Percentiles rank a stretch among this genome's conserved stretches.
Evolutionary conservation across 1,140 invertebrate genomes (phyloP).

Genomic region (Drosophila sproati): DNA sequence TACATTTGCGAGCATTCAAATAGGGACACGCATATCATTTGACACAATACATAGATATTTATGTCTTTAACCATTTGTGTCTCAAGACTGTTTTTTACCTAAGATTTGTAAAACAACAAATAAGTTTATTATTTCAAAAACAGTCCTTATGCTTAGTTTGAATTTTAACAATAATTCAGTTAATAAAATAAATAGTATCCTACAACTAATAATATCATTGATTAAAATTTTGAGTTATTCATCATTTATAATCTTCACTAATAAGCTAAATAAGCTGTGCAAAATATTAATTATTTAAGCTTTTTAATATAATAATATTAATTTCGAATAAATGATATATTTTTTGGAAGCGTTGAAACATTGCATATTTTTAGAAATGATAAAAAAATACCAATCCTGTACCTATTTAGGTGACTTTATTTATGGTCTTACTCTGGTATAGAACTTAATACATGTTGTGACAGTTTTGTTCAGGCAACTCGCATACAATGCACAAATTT

Average conservation of each 20-base stretch:
- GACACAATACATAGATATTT: neutral
- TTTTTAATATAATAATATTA: neutral
- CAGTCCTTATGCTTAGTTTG: no score
- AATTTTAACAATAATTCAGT: no score
- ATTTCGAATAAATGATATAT: neutral
- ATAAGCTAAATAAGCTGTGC: no score
- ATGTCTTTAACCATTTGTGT: neutral
- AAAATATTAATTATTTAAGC: no score
- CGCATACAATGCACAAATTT: slow-evolving; percentile 40
- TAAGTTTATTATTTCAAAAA: no score
- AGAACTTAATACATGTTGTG: slow-evolving; percentile 32
- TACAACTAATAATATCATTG: no score
- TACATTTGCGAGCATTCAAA: neutral
- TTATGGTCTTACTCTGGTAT: neutral
- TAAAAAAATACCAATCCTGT: neutral
- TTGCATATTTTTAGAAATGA: neutral
- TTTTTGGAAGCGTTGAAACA: no score
- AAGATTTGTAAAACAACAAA: no score
- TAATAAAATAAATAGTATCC: no score
- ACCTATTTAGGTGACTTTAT: slow-evolving; percentile 23
- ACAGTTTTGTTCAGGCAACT: slow-evolving; percentile 39
- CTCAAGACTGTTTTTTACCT: no score
- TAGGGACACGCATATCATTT: neutral
- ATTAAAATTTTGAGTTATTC: no score
- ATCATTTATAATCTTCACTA: no score